A percentile compares a stretch with the other conserved stretches of the same genome.
Evolutionary conservation across 2,888 invertebrate species (phyloP).

Genomic region (Heliconius cydno): DNA sequence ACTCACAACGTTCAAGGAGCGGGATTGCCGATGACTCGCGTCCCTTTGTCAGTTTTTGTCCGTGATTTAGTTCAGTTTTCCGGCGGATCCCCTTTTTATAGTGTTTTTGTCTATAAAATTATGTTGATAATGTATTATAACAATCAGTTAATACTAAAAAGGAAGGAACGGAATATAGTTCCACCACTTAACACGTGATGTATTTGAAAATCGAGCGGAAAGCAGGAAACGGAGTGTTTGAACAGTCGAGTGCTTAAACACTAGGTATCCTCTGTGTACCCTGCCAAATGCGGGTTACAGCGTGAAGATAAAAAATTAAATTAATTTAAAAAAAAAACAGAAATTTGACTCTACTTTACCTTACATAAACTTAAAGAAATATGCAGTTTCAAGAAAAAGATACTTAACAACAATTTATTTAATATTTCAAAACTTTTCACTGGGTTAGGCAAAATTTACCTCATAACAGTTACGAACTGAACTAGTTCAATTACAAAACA

Average conservation of each 20-base stretch:
- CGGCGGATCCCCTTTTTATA: neutral
- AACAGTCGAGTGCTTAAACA: too few relatives aligned
- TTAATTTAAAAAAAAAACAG: neutral
- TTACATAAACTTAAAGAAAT: neutral
- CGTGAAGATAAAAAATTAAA: too few relatives aligned
- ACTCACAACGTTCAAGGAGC: constrained; percentile 46
- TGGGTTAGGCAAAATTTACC: constrained; percentile 5
- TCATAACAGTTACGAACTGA: constrained; percentile 18
- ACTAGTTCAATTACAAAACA: constrained; percentile 39
- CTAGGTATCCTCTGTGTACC: too few relatives aligned
- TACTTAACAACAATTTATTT: neutral
- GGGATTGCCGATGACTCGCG: constrained; percentile 56
- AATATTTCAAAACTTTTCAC: neutral
- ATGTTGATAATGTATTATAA: neutral
- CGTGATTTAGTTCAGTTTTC: constrained; percentile 19
- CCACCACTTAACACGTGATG: too few relatives aligned
- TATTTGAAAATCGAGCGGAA: too few relatives aligned
- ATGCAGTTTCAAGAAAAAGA: neutral
- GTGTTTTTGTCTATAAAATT: neutral
- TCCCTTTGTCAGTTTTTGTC: constrained; percentile 58
- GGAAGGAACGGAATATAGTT: neutral
- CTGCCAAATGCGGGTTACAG: too few relatives aligned
- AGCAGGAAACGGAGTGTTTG: too few relatives aligned
- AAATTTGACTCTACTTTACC: neutral
- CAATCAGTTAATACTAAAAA: neutral